These are phyloP conservation scores for Pachycephala philippinensis DNA, from an alignment of 2,113 vertebrate species.

Conservation along the genomic window DNA sequence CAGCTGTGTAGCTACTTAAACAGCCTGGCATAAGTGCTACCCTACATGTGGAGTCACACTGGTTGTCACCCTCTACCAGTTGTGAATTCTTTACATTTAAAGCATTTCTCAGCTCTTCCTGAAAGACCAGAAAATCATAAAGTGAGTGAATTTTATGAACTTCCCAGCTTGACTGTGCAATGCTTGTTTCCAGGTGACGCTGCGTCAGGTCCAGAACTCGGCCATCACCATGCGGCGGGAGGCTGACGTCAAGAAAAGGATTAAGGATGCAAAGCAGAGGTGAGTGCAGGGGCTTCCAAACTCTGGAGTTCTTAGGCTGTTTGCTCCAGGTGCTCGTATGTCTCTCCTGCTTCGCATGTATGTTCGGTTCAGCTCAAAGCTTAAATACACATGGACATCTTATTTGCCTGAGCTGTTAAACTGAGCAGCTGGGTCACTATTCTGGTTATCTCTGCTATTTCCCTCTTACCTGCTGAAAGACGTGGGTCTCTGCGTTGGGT, in stretches of 20 bases:
- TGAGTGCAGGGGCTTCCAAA: conserved; percentile 39
- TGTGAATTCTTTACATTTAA: not conserved
- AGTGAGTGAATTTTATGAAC: not conserved
- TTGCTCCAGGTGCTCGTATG: not conserved
- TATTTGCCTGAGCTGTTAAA: not conserved
- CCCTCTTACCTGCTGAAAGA: not conserved
- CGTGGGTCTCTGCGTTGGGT: not conserved
- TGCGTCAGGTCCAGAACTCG: conserved; percentile 89
- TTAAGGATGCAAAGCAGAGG: conserved; percentile 92
- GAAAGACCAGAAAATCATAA: not conserved
- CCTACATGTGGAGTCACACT: not conserved
- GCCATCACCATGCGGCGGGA: conserved; percentile 87
- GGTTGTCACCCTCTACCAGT: fast-evolving
- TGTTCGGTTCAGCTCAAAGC: not conserved
- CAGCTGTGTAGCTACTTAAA: not conserved
- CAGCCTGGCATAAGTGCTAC: not conserved
- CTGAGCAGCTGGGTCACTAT: not conserved
- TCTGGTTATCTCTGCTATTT: not conserved
- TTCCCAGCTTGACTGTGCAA: not conserved
- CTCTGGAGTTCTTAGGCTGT: not conserved
- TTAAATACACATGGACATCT: not conserved
- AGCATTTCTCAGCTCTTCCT: not conserved
- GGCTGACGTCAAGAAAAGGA: conserved; percentile 89
- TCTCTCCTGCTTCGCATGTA: not conserved
- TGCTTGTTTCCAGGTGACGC: conserved; percentile 69